A percentile compares a stretch with the other conserved stretches of the same genome.
phyloP scores from a whole-genome alignment of 53 echinoderm and acorn worm genomes.

The Echinarachnius parma region DNA sequence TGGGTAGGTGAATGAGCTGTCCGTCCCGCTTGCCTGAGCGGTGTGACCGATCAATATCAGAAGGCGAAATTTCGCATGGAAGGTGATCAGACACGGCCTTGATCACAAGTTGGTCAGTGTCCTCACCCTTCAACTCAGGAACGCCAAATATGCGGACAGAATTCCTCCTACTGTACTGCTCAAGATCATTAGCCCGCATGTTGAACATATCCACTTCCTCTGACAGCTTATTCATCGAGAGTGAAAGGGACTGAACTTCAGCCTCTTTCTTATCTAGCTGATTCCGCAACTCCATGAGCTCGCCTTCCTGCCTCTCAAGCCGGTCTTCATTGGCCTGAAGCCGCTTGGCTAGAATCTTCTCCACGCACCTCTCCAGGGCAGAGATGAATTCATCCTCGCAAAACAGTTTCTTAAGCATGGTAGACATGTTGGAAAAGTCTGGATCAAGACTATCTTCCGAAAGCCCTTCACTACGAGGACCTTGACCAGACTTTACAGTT shows the following conservation, averaged over 20 bases:
- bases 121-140: background rate
- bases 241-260: conserved; percentile 7
- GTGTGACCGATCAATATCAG: conserved; percentile 20
- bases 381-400: conserved; percentile 18
- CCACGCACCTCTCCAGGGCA: conserved; percentile 24
- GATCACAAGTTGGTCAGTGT: conserved; percentile 6
- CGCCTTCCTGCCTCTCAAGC: conserved; percentile 29
- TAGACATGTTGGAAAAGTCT: conserved; percentile 3
- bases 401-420: background rate
- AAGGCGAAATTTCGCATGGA: background rate
- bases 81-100: conserved; percentile 19
- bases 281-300: background rate
- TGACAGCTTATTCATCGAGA: background rate
- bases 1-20: no score
- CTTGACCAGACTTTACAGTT: conserved; percentile 24
- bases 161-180: conserved; percentile 26
- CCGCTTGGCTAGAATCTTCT: conserved; percentile 22
- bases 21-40: conserved; percentile 25
- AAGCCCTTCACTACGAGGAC: conserved; percentile 5
- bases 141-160: conserved; percentile 19
- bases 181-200: conserved; percentile 5
- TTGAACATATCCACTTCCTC: background rate
- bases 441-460: conserved; percentile 16
- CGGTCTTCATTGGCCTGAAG: conserved; percentile 3
- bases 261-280: conserved; percentile 4